A percentile compares a stretch with the other conserved stretches of the same genome.
phyloP scores from a whole-genome alignment of 2,888 invertebrate species.

The Lasioglossum lativentre region DNA sequence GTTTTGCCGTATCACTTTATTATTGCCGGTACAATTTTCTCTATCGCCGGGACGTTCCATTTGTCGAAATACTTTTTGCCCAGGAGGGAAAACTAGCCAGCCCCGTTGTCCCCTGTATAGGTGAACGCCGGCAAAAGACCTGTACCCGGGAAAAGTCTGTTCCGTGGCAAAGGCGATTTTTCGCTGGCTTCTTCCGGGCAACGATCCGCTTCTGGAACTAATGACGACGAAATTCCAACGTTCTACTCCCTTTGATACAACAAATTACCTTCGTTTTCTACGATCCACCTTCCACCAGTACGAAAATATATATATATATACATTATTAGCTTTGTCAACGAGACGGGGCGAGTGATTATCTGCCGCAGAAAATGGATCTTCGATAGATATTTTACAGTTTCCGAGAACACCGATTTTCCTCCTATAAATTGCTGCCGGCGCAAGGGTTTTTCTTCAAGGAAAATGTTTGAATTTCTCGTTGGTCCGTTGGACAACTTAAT shows the following conservation, averaged over 20 bases:
- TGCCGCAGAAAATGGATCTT: background rate
- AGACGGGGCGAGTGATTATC: slow-evolving; percentile 36
- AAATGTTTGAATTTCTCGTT: background rate
- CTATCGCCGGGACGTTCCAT: slow-evolving; percentile 77
- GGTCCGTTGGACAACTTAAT: background rate
- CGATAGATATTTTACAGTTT: background rate
- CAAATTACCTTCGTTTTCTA: slow-evolving; percentile 56
- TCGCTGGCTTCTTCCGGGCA: slow-evolving; percentile 37
- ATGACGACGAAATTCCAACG: slow-evolving; percentile 61
- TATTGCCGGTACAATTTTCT: slow-evolving; percentile 79
- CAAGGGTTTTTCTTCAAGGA: background rate
- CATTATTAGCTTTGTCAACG: slow-evolving; percentile 44
- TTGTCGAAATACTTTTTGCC: slow-evolving; percentile 76
- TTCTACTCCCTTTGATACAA: slow-evolving; percentile 44
- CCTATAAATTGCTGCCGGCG: background rate
- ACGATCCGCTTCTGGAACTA: slow-evolving; percentile 48
- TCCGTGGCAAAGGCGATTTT: slow-evolving; percentile 56
- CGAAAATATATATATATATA: slow-evolving; percentile 17
- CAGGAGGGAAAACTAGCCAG: slow-evolving; percentile 53
- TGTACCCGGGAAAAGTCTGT: slow-evolving; percentile 31
- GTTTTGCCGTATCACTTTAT: slow-evolving; percentile 70
- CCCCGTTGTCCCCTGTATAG: slow-evolving; percentile 45
- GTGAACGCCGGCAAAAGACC: slow-evolving; percentile 50
- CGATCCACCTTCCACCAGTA: slow-evolving; percentile 40
- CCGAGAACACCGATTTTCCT: background rate